Percentiles rank a stretch among this genome's conserved stretches.
Evolutionary conservation across 2,888 invertebrate species (phyloP).

Genomic region (Omphaloscelis lunosa): DNA sequence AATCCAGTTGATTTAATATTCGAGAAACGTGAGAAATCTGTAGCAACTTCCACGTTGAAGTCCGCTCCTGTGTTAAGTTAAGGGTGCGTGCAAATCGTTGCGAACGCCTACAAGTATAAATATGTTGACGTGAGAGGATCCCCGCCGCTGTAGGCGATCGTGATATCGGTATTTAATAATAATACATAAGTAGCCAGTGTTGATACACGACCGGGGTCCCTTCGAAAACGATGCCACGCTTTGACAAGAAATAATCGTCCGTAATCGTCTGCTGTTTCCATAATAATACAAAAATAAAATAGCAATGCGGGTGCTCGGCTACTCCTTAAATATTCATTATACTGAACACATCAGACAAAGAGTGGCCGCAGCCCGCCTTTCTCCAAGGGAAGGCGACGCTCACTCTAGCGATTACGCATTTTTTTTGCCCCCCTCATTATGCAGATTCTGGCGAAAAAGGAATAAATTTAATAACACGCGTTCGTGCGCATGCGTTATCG

Average conservation of each 20-base stretch:
- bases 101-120: constrained; percentile 53
- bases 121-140: constrained; percentile 74
- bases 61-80: constrained; percentile 54
- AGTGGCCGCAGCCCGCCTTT: constrained; percentile 83
- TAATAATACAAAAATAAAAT: constrained; percentile 81
- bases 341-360: constrained; percentile 81
- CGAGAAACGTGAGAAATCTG: not conserved
- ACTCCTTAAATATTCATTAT: constrained; percentile 85
- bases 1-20: not conserved
- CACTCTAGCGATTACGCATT: constrained; percentile 88
- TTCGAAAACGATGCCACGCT: constrained; percentile 76
- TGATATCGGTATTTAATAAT: constrained; percentile 76
- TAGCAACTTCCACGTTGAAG: not conserved
- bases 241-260: constrained; percentile 84
- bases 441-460: constrained; percentile 90
- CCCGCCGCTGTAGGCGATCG: constrained; percentile 75
- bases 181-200: constrained; percentile 69
- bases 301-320: constrained; percentile 70
- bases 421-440: constrained; percentile 89
- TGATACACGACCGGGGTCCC: constrained; percentile 57
- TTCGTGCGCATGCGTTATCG: constrained; percentile 90
- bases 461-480: constrained; percentile 90
- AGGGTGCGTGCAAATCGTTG: constrained; percentile 64
- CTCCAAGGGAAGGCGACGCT: constrained; percentile 85
- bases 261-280: constrained; percentile 80